Conservation (phyloP, 2,797 vertebrate species). For the Amblyraja radiata region DNA sequence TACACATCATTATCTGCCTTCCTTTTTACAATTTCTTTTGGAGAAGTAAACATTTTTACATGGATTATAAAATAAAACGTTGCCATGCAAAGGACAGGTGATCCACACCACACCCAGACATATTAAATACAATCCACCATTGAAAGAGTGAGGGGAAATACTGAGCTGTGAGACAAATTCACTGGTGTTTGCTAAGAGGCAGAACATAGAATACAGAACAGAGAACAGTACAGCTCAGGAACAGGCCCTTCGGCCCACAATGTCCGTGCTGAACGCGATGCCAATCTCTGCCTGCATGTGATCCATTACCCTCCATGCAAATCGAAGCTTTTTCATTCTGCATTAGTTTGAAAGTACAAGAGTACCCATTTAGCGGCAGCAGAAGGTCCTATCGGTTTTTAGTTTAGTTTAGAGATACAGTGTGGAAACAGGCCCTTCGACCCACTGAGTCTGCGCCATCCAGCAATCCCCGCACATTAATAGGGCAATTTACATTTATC, state of each 20-base stretch:
- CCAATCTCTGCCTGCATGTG: too few species aligned
- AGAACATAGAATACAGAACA: not conserved
- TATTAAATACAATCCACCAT: not conserved
- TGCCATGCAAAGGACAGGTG: not conserved
- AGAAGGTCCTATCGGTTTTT: not conserved
- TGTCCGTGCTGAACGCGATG: too few species aligned
- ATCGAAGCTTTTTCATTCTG: not conserved
- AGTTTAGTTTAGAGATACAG: too few species aligned
- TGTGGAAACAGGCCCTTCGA: too few species aligned
- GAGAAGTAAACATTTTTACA: not conserved
- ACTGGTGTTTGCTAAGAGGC: not conserved
- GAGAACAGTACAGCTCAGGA: not conserved
- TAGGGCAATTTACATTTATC: too few species aligned
- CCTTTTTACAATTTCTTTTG: not conserved
- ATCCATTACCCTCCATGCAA: too few species aligned
- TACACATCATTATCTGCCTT: not conserved
- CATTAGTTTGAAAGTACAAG: not conserved
- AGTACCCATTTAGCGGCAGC: not conserved
- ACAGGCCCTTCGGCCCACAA: too few species aligned
- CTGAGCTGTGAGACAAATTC: not conserved
- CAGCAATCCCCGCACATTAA: too few species aligned
- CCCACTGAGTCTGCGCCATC: too few species aligned
- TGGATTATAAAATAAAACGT: not conserved
- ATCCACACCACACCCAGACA: not conserved
- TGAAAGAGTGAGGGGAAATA: not conserved